Base-by-base conservation (phyloP, 2,888 invertebrate species). In the Melipona bicolor region DNA sequence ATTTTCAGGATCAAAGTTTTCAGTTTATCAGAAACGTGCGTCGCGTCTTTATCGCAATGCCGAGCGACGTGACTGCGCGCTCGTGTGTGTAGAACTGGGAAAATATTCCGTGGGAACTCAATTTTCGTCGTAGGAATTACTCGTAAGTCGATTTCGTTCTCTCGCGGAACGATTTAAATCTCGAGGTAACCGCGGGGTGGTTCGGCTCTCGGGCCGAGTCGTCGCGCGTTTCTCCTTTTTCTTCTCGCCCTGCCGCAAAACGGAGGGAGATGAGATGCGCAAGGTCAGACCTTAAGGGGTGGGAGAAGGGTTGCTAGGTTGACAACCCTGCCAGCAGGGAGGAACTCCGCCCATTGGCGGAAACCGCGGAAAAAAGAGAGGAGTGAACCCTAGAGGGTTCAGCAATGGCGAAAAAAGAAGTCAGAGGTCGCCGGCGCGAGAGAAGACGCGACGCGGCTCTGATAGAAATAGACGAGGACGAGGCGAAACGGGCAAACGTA, bases 291-390 rank as follows among this genome's bases (percentile, higher is more conserved):
- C 84, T 89, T 88, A 88, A 88, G 89, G 78, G 87, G 91, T 89
- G 89, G 89, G 88, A 86, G 87, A 84, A 88, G 88, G 87, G 88
- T 85, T 87, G 90, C 85, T 91, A 90, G 91, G 89, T 90, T 92
- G 91, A 91, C 90, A 90, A 89, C 89, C 89, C 90, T 87, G 89
- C 85, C 87, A 78, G 89, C 88, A 79, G 80, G 85, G 87, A 82
- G 83, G 88, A 87, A 88, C 92, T 91, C 92, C 92, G 92, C 92
- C 92, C 92, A 92, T 91, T 88, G 87, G 87, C 81, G 88, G 89
- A 88, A 90, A 86, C 86, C 87, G 81, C 86, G 86, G 80, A 86
- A 90, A 88, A 89, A 87, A 85, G 85, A 88, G 85, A 84, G 83
- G 79, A 85, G 84, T 32, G 90, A 82, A 73, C 64, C 64, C 84